Base-by-base conservation (phyloP, 1,140 invertebrate genomes). In the Drosophila saltans region DNA sequence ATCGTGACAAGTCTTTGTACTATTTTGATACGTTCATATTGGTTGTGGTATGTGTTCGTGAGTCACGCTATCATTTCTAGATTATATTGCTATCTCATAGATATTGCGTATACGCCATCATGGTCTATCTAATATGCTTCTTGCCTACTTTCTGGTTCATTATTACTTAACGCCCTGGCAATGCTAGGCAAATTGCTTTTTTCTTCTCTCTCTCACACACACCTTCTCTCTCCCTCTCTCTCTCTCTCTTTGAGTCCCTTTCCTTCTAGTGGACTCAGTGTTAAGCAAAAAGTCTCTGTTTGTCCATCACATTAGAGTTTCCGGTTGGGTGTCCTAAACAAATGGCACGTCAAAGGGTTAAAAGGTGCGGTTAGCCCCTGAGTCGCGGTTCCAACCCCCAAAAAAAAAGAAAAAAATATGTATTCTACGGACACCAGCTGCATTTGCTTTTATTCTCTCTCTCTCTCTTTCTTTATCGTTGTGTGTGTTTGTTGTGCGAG, bases 141-240 rank as follows among this genome's bases (percentile, higher is more conserved):
- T 75, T 68, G n/a, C 72, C 72, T 72, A 72, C 72, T 72, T 66
- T 82, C 70, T 69, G 80, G 69, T 82, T 89, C 85, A 89, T 89
- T 89, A 89, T 81, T 89, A 89, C 84, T 81, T 84, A 89, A 81
- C 80, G 84, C 80, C 70, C 66, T 59, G 75, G 79, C 79, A 80
- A 81, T 86, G 83, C 78, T 76, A 81, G 78, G 78, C 78, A 89
- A 89, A 89, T 89, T 89, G 84, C 84, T 89, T 89, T 78, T 89
- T 63, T 61, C 33, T 36, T 59, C 8, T 39, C 9, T 39, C 9
- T 10, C 0, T 24, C 33, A 16, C n/a, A 9, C 57, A 3, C 2
- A 39, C 7, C 21, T 8, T 10, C 16, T 33, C 28, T 21, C 1
- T 36, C 28, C 26, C 11, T 58, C 28, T 75, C 68, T 66, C 65